Conservation (phyloP, 2,888 invertebrate species). For the Selenia dentaria region DNA sequence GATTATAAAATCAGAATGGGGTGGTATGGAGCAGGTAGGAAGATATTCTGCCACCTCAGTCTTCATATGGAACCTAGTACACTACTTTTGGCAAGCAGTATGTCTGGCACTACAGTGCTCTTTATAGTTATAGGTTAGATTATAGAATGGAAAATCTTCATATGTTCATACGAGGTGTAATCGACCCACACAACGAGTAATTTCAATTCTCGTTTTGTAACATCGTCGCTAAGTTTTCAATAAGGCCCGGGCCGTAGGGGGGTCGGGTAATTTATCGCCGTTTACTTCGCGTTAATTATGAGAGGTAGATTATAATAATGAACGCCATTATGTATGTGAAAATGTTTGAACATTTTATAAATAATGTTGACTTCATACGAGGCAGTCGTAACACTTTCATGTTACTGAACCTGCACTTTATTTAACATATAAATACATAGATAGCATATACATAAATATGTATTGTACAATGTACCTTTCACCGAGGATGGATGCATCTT, state of each 20-base stretch:
- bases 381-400: too few relatives aligned
- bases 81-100: not conserved
- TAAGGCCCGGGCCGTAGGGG: slow-evolving; percentile 1
- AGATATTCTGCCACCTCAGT: too few relatives aligned
- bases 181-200: not conserved
- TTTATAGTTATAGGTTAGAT: not conserved
- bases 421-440: too few relatives aligned
- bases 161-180: not conserved
- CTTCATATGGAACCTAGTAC: not conserved
- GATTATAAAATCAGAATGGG: too few relatives aligned
- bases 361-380: too few relatives aligned
- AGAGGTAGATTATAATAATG: too few relatives aligned
- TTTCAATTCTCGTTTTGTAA: slow-evolving; percentile 7
- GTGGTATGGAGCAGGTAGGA: too few relatives aligned
- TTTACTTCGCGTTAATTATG: not conserved
- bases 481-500: too few relatives aligned
- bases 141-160: too few relatives aligned
- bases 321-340: not conserved
- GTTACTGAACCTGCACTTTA: too few relatives aligned
- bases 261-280: not conserved
- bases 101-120: not conserved
- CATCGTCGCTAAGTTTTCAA: slow-evolving; percentile 2
- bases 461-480: too few relatives aligned
- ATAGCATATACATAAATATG: too few relatives aligned
- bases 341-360: not conserved